Percentiles rank a stretch among this genome's conserved stretches.
phyloP scores from a whole-genome alignment of 2,888 invertebrate species.

The Diarsia brunnea region DNA sequence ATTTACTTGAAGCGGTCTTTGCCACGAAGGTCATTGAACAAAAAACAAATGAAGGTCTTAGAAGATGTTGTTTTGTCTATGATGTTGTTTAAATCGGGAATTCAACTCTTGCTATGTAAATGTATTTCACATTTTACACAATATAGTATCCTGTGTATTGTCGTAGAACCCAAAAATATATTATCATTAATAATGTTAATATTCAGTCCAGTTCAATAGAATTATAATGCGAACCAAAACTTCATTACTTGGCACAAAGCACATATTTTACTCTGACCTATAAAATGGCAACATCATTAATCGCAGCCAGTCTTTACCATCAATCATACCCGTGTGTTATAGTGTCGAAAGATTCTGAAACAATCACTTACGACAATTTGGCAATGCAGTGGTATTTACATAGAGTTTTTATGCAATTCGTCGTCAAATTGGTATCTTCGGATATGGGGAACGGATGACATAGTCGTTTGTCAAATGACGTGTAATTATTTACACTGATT shows the following conservation, averaged over 20 bases:
- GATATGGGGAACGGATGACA: slow-evolving; percentile 57
- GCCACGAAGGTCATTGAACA: slow-evolving; percentile 32
- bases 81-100: not conserved
- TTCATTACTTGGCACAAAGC: slow-evolving; percentile 35
- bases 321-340: slow-evolving; percentile 44
- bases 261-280: slow-evolving; percentile 48
- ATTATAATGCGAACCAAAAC: slow-evolving; percentile 36
- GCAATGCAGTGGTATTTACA: slow-evolving; percentile 24
- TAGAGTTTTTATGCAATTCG: slow-evolving; percentile 58
- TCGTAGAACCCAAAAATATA: not conserved
- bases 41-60: slow-evolving; percentile 37
- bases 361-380: slow-evolving; percentile 49
- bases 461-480: slow-evolving; percentile 73
- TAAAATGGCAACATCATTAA: slow-evolving; percentile 54
- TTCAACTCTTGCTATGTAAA: not conserved
- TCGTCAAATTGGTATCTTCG: slow-evolving; percentile 11
- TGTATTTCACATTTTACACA: slow-evolving; percentile 6
- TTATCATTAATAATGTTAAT: slow-evolving; percentile 33
- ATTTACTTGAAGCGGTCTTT: slow-evolving; percentile 55
- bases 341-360: slow-evolving; percentile 62
- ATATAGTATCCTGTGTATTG: not conserved
- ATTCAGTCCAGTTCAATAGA: slow-evolving; percentile 22
- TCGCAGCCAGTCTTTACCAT: slow-evolving; percentile 52
- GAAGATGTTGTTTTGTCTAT: not conserved
- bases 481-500: slow-evolving; percentile 83